Base-by-base conservation (phyloP, 2,888 invertebrate species). In the Agrochola circellaris region DNA sequence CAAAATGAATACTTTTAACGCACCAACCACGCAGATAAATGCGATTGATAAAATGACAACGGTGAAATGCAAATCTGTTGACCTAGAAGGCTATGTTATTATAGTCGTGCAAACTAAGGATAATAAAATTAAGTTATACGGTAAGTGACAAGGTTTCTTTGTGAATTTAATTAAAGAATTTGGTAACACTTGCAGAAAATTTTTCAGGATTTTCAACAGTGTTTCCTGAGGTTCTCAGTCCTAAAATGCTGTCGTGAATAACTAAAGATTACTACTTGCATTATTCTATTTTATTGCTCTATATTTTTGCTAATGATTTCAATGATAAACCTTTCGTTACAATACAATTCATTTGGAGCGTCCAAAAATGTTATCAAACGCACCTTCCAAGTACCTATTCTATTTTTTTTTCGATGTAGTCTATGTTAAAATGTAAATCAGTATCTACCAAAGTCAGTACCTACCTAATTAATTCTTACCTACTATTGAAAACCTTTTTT, bases 11-110 rank as follows among this genome's bases (percentile, higher is more conserved):
- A 92, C 96, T 30, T 96, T 96, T 79, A 96, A 95, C 92, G 96
- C 95, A 34, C 96, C 96, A 8, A 96, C 96, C 6, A 96, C 96
- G 83, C 96, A 96, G 89, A 96, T 96, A 81, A 96, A 95, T 87
- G 92, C 96, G 42, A 94, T 96, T 79, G 96, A 96, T 84, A 97
- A 96, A 92, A 93, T 95, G 94, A 97, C 96, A 87, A 96, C 97
- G 77, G 96, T 97, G 54, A 97, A 97, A 92, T 96, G 96, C 85
- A 97, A 97, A 91, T 95, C 96, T 96, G 99, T 99, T 93, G 99
- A 99, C 97, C 97, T 99, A 94, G 99, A 99, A 92, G 99, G 99
- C 93, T 99, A 99, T 97, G 99, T 99, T 93, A 99, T 99, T 94
- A 99, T 99, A 93, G 97, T 99, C 94, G 99, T 99, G 89, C 99